Base-by-base conservation (phyloP, 2,113 vertebrate species). In the Macheiramphus alcinus region DNA sequence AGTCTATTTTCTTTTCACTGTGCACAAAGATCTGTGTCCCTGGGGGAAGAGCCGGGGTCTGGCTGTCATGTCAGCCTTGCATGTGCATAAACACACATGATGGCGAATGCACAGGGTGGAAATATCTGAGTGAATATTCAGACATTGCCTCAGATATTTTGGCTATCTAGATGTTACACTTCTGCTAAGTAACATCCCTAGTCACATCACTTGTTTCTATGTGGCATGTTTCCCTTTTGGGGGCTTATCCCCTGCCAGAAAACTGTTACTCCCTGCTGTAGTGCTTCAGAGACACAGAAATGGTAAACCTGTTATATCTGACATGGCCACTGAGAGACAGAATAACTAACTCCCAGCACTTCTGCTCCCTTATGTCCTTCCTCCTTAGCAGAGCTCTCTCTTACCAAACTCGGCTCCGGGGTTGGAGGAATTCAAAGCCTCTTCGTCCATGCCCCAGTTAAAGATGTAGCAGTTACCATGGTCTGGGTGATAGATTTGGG, bases 401-500 rank as follows among this genome's bases (percentile, higher is more conserved):
- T 97, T 92, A 99, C 98, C 98, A 0, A 98, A 99, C 72, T 99
- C 98, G 0, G 98, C 96, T 40, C 98, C 98, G 0, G 98, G 98
- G 90, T 98, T 99, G 88, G 98, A 97, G 4, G 98, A 98, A 56
- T 96, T 95, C 45, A 98, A 90, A 2, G 96, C 96, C 47, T 97
- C 95, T 59, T 98, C 96, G 0, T 81, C 95, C 97, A 98, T 98
- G 78, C 98, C 98, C 98, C 98, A 99, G 98, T 99, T 99, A 86
- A 99, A 99, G 96, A 98, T 98, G 96, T 98, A 99, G 83, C 98
- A 99, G 97, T 99, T 99, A 18, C 98, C 98, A 0, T 99, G 98
- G 55, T 98, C 97, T 1, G 98, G 98, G 80, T 98, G 96, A 86
- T 98, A 98, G 93, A 99, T 98, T 32, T 95, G 83, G 4, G 98